A percentile compares a stretch with the other conserved stretches of the same genome.
Evolutionary conservation across 2,888 invertebrate species (phyloP).

Genomic region (Blera fallax): DNA sequence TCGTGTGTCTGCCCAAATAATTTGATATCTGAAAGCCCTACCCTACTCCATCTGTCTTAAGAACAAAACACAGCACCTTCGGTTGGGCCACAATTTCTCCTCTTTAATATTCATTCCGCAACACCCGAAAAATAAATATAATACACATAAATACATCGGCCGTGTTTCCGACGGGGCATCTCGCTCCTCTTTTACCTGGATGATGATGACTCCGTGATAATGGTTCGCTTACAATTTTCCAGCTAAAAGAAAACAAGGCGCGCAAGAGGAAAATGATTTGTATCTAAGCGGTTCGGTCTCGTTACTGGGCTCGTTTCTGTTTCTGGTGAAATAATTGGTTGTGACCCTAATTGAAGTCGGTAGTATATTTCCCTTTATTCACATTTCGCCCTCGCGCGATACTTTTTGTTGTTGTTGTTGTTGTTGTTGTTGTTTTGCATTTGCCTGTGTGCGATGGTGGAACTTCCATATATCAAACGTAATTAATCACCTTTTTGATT

Average conservation of each 20-base stretch:
- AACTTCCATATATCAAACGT: slow-evolving; percentile 50
- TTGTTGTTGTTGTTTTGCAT: neutral
- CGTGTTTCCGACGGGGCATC: slow-evolving; percentile 25
- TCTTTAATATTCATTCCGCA: slow-evolving; percentile 61
- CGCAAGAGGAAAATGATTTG: slow-evolving; percentile 41
- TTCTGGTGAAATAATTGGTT: slow-evolving; percentile 59
- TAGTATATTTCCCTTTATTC: slow-evolving; percentile 43
- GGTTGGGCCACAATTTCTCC: slow-evolving; percentile 25
- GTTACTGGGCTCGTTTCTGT: slow-evolving; percentile 35
- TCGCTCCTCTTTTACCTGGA: neutral
- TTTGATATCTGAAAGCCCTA: neutral
- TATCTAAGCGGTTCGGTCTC: slow-evolving; percentile 51
- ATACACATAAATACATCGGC: slow-evolving; percentile 25
- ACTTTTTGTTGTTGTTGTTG: neutral
- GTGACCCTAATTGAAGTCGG: slow-evolving; percentile 68
- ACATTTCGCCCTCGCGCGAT: slow-evolving; percentile 28
- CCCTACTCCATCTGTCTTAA: neutral
- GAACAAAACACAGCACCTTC: neutral
- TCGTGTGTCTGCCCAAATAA: too few species aligned
- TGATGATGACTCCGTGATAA: slow-evolving; percentile 56
- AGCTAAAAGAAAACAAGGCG: neutral
- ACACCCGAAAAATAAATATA: slow-evolving; percentile 48
- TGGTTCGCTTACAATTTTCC: slow-evolving; percentile 44
- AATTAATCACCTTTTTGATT: slow-evolving; percentile 68
- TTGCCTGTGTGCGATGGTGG: neutral